Conservation (phyloP, 2,113 vertebrate genomes). For the Petaurus breviceps region DNA sequence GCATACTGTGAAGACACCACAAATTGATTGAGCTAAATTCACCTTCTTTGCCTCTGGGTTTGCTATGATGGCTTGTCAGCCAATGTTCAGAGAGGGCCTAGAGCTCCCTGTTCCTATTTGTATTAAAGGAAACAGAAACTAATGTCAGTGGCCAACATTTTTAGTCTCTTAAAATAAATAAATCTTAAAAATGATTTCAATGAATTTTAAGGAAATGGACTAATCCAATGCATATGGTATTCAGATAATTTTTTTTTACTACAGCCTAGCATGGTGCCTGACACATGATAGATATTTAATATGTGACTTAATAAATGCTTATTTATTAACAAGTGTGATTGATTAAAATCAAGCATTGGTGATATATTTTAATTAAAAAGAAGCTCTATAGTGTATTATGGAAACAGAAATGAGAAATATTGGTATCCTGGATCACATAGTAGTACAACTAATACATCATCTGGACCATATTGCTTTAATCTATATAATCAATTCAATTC, state of each 20-base stretch:
- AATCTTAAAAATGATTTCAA: not conserved
- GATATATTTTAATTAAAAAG: not conserved
- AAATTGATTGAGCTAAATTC: not conserved
- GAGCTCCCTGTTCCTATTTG: not conserved
- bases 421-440: not conserved
- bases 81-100: not conserved
- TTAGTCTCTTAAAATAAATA: not conserved
- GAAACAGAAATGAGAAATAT: not conserved
- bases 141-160: not conserved
- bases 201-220: not conserved
- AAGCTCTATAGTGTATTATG: not conserved
- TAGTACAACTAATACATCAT: not conserved
- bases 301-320: constrained; percentile 1
- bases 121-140: not conserved
- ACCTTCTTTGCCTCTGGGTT: not conserved
- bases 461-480: not conserved
- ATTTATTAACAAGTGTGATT: not conserved
- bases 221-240: not conserved
- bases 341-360: not conserved
- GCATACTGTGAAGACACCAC: not conserved
- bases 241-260: not conserved
- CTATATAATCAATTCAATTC: not conserved
- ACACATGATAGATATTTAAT: not conserved
- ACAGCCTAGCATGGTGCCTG: not conserved
- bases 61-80: not conserved